Conservation (phyloP, 1,140 invertebrate genomes). For the Artemia franciscana region DNA sequence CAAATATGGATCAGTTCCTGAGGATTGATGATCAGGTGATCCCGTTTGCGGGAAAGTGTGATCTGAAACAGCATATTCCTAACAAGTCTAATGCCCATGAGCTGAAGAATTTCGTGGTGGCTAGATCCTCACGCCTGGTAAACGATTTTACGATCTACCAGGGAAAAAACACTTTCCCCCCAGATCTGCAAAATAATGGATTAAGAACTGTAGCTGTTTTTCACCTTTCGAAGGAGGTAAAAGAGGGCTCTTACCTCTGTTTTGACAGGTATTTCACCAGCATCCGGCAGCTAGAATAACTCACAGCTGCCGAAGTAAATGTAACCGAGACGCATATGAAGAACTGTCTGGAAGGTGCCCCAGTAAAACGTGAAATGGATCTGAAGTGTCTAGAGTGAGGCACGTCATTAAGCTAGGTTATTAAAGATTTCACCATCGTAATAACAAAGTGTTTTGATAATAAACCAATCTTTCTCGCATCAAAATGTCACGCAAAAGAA, state of each 20-base stretch:
- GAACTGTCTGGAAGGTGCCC: not conserved
- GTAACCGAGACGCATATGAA: not conserved
- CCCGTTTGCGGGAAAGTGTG: slow-evolving; percentile 10
- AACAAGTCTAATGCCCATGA: slow-evolving; percentile 5
- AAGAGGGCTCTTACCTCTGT: not conserved
- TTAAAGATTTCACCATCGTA: not conserved
- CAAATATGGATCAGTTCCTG: slow-evolving; percentile 4
- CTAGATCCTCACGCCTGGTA: slow-evolving; percentile 1
- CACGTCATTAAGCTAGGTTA: not conserved
- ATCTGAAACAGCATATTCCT: slow-evolving; percentile 9
- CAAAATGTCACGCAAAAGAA: no score
- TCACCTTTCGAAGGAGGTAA: not conserved
- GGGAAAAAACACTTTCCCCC: not conserved
- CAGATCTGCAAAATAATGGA: not conserved
- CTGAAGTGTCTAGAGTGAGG: not conserved
- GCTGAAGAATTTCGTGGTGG: slow-evolving; percentile 9
- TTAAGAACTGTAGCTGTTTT: not conserved
- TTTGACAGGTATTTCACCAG: not conserved
- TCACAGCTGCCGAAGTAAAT: not conserved
- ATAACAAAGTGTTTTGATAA: not conserved
- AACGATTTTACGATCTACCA: not conserved
- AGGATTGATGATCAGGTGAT: slow-evolving; percentile 14
- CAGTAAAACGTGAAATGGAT: not conserved
- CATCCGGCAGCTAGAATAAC: not conserved
- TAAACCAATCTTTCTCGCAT: not conserved